Conservation (phyloP, 2,888 invertebrate genomes). For the Teleiodes luculella region DNA sequence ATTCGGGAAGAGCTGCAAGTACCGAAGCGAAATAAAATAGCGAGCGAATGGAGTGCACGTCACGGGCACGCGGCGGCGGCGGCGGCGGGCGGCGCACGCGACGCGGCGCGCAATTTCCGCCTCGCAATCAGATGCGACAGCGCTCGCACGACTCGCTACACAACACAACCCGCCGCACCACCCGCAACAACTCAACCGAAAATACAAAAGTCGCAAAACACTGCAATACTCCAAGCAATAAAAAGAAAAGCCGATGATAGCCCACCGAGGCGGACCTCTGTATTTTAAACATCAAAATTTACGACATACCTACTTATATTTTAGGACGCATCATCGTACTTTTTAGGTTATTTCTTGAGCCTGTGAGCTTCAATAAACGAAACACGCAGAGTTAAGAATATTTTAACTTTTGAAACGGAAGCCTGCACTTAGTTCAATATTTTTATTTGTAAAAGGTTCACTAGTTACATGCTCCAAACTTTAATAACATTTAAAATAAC, state of each 20-base stretch:
- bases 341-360: conserved; percentile 3
- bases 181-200: conserved; percentile 39
- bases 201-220: conserved; percentile 29
- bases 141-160: conserved; percentile 19
- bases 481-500: too few species aligned
- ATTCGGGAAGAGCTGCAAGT: conserved; percentile 46
- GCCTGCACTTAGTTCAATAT: too few species aligned
- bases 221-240: conserved; percentile 35
- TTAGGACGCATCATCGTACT: not conserved
- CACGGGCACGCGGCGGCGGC: conserved; percentile 53
- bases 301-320: conserved; percentile 4
- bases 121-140: conserved; percentile 64
- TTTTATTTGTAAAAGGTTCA: too few species aligned
- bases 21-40: conserved; percentile 60
- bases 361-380: not conserved
- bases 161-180: not conserved
- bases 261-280: conserved; percentile 3
- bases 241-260: conserved; percentile 25
- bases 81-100: conserved; percentile 62
- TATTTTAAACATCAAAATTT: conserved; percentile 7
- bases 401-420: too few species aligned
- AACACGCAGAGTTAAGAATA: too few species aligned
- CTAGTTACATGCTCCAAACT: too few species aligned
- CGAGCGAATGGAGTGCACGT: conserved; percentile 58
- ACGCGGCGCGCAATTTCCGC: conserved; percentile 72